Percentiles rank a stretch among this genome's conserved stretches.
phyloP scores from a whole-genome alignment of 2,797 vertebrate species.

The Brotula barbata region DNA sequence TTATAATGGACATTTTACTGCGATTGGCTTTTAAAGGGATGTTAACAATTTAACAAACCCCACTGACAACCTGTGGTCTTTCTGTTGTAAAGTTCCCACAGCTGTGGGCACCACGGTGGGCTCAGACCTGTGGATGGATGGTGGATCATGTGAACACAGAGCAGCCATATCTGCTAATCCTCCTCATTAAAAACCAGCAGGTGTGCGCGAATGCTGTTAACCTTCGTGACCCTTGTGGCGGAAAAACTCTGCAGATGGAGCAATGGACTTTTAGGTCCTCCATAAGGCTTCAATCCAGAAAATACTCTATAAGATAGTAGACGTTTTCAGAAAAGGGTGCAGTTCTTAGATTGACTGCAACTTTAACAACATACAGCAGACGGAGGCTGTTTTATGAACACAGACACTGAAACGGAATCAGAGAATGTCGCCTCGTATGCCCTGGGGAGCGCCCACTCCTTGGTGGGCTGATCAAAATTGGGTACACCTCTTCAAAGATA shows the following conservation, averaged over 20 bases:
- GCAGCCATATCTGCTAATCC: constrained; percentile 66
- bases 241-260: constrained; percentile 11
- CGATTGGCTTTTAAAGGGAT: constrained; percentile 3
- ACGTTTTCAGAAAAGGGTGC: no score
- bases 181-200: constrained; percentile 78
- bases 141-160: constrained; percentile 43
- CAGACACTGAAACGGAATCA: no score
- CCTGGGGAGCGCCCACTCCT: no score
- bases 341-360: no score
- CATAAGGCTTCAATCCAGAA: no score
- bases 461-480: no score
- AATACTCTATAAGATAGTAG: no score
- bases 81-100: constrained; percentile 8
- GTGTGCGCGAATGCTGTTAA: constrained; percentile 70
- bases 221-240: constrained; percentile 43
- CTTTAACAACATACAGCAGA: no score
- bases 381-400: no score
- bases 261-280: no score
- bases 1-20: constrained; percentile 41
- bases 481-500: no score
- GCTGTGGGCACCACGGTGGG: constrained; percentile 46
- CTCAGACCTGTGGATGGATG: constrained; percentile 6
- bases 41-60: constrained; percentile 12
- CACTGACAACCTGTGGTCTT: constrained; percentile 7
- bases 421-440: no score